Percentiles rank a stretch among this genome's conserved stretches.
phyloP scores from a whole-genome alignment of 2,113 vertebrate species.

The Salvelinus fontinalis region DNA sequence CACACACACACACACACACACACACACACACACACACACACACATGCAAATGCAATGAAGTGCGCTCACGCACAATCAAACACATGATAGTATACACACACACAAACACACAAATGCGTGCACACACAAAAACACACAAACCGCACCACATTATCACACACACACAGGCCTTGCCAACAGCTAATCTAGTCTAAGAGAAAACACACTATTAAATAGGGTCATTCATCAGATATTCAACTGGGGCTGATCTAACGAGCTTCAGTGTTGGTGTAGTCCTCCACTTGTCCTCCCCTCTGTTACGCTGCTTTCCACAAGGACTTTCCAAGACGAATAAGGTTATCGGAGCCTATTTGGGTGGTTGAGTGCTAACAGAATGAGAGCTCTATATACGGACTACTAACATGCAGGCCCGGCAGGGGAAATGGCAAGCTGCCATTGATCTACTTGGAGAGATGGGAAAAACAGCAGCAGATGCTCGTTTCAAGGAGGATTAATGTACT shows the following conservation, averaged over 20 bases:
- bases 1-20: too few species aligned
- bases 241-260: background rate
- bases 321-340: conserved; percentile 1
- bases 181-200: conserved; percentile 14
- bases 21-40: too few species aligned
- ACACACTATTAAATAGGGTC: conserved; percentile 6
- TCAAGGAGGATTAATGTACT: conserved; percentile 5
- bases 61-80: background rate
- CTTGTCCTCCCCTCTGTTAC: background rate
- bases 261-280: background rate
- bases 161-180: conserved; percentile 1
- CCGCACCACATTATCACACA: background rate
- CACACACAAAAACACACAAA: background rate
- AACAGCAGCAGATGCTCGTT: background rate
- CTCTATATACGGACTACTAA: background rate
- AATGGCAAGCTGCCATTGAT: conserved; percentile 6
- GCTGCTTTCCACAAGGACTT: background rate
- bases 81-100: background rate
- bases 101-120: background rate
- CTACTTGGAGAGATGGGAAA: background rate
- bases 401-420: background rate
- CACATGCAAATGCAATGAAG: background rate
- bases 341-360: background rate
- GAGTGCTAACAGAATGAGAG: background rate
- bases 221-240: background rate